Base-by-base conservation (phyloP, 2,888 invertebrate genomes). In the Harpagoxenus sublaevis region DNA sequence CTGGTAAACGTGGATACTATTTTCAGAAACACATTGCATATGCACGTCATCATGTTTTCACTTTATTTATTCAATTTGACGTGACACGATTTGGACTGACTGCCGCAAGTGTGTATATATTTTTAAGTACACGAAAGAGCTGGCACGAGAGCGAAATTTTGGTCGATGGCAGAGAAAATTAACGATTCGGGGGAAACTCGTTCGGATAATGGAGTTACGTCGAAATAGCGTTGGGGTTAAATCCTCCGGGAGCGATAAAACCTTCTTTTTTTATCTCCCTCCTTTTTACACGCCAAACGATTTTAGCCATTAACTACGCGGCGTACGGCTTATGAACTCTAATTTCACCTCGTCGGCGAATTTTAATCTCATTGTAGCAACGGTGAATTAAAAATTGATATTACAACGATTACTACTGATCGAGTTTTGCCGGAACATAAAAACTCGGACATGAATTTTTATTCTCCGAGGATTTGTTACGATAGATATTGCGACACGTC, bases 141-240 rank as follows among this genome's bases (percentile, higher is more conserved):
- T 79, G 62, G 57, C 62, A 15, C 31, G 79, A 23, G 71, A 77
- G 77, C 70, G 70, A 85, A 90, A 87, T 88, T 90, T 86, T 81
- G 85, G 68, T 78, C 28, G 71, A 82, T 57, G 62, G 35, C 12
- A 65, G 74, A 77, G 89, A 86, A 83, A 89, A 83, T 84, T 82
- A 87, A 86, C 84, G 85, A 84, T 84, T 84, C 75, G 73, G 18
- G 78, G 68, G 83, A 78, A 90, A 84, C 87, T 86, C 86, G 85
- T 86, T 75, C 84, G 84, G 81, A 84, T 86, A 90, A 90, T 90
- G 81, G 89, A 89, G 88, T 90, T 88, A 86, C 86, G 89, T 66
- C 81, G 86, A 81, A 90, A 89, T 85, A 85, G 83, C 89, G 75
- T 85, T 71, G 83, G 78, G 63, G 68, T 63, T 74, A 84, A 87